These are phyloP conservation scores for Ethmia dodecea DNA, from an alignment of 2,888 invertebrate genomes.

Conservation along the genomic window DNA sequence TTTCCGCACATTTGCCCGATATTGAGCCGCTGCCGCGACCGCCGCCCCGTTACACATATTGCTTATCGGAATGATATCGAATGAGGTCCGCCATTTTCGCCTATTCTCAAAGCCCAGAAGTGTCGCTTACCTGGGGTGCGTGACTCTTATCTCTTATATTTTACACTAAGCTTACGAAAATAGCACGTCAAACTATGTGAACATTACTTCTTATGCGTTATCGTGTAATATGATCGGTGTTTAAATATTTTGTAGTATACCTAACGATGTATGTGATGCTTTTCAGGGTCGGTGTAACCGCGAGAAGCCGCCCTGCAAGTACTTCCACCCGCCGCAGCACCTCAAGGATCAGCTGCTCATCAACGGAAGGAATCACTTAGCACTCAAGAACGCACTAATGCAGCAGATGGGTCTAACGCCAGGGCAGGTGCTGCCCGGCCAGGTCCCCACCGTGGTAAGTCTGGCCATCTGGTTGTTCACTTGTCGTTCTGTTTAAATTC, in stretches of 20 bases:
- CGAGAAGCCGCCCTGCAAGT: slow-evolving; percentile 99
- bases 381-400: slow-evolving; percentile 98
- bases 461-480: slow-evolving; percentile 15
- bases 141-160: slow-evolving; percentile 43
- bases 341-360: slow-evolving; percentile 99
- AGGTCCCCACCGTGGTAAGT: slow-evolving; percentile 96
- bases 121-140: slow-evolving; percentile 38
- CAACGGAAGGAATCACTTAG: slow-evolving; percentile 99
- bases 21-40: slow-evolving; percentile 49
- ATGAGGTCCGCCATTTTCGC: slow-evolving; percentile 53
- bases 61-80: slow-evolving; percentile 62
- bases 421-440: slow-evolving; percentile 95
- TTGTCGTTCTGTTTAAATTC: slow-evolving; percentile 19
- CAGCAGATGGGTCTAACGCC: slow-evolving; percentile 97
- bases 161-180: slow-evolving; percentile 28
- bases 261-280: slow-evolving; percentile 9
- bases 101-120: slow-evolving; percentile 40
- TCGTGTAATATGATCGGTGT: neutral
- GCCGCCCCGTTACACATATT: slow-evolving; percentile 45
- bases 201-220: slow-evolving; percentile 10
- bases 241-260: neutral
- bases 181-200: slow-evolving; percentile 20
- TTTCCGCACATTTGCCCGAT: slow-evolving; percentile 54
- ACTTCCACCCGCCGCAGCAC: slow-evolving; percentile 99
- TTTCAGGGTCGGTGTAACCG: slow-evolving; percentile 99